phyloP scores from a whole-genome alignment of 2,888 invertebrate species.

The Microdon myrmicae region DNA sequence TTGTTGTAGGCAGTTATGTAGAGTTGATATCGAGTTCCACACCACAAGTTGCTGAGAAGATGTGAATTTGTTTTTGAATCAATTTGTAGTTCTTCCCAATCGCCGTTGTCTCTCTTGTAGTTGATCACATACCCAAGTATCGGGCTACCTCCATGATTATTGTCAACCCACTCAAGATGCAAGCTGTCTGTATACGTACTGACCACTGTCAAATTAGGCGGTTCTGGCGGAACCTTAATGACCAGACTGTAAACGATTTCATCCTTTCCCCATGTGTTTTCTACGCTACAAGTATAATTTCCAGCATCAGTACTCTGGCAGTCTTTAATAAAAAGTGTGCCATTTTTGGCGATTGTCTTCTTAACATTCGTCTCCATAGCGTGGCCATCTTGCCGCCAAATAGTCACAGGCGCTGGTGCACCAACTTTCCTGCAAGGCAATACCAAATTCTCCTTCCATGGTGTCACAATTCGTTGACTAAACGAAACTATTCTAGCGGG shows the following conservation, averaged over 20 bases:
- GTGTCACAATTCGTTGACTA: constrained; percentile 79
- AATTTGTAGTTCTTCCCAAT: constrained; percentile 91
- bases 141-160: constrained; percentile 84
- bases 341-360: constrained; percentile 75
- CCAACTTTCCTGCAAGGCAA: constrained; percentile 88
- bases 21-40: constrained; percentile 87
- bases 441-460: constrained; percentile 88
- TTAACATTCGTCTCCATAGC: constrained; percentile 77
- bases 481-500: constrained; percentile 91
- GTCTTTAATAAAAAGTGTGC: constrained; percentile 80
- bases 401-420: constrained; percentile 78
- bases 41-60: constrained; percentile 84
- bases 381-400: constrained; percentile 83
- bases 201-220: constrained; percentile 82
- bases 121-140: constrained; percentile 88
- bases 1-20: constrained; percentile 91
- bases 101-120: constrained; percentile 88
- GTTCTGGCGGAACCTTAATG: constrained; percentile 85
- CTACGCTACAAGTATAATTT: constrained; percentile 89
- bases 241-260: constrained; percentile 79
- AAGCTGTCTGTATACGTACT: constrained; percentile 86
- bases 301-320: constrained; percentile 84
- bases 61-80: constrained; percentile 84
- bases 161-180: constrained; percentile 83
- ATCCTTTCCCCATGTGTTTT: constrained; percentile 85